Evolutionary conservation across 2,888 invertebrate species (phyloP).

Genomic region (Drosophila multiciliata): DNA sequence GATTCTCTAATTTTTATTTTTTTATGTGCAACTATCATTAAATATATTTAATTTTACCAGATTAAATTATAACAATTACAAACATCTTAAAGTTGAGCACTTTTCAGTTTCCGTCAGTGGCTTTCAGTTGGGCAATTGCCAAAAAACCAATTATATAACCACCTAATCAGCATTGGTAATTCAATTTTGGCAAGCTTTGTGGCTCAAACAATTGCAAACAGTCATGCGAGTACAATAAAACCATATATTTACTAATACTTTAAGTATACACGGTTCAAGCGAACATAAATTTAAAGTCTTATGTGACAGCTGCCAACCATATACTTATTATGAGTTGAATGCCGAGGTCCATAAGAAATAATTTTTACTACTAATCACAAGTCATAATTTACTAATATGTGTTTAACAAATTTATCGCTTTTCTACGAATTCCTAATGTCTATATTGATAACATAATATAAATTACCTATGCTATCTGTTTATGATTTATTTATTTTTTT

Average conservation of each 20-base stretch:
- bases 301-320: not conserved
- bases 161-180: constrained; percentile 14
- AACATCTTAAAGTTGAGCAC: not conserved
- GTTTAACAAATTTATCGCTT: too few species aligned
- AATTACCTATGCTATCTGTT: too few species aligned
- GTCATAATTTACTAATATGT: too few species aligned
- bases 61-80: not conserved
- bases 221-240: not conserved
- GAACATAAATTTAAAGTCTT: not conserved
- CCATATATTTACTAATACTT: constrained; percentile 4
- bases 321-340: too few species aligned
- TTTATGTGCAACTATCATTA: not conserved
- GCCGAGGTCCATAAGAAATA: too few species aligned
- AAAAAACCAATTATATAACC: constrained; percentile 13
- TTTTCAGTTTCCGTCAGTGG: not conserved
- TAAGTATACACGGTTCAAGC: not conserved
- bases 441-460: too few species aligned
- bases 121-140: constrained; percentile 2
- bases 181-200: constrained; percentile 34
- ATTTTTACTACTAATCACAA: too few species aligned
- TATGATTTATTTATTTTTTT: too few species aligned
- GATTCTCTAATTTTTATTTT: not conserved
- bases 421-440: too few species aligned
- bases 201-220: not conserved
- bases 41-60: not conserved